Evolutionary conservation across 2,113 vertebrate species (phyloP).

Genomic region (Trogon surrucura): DNA sequence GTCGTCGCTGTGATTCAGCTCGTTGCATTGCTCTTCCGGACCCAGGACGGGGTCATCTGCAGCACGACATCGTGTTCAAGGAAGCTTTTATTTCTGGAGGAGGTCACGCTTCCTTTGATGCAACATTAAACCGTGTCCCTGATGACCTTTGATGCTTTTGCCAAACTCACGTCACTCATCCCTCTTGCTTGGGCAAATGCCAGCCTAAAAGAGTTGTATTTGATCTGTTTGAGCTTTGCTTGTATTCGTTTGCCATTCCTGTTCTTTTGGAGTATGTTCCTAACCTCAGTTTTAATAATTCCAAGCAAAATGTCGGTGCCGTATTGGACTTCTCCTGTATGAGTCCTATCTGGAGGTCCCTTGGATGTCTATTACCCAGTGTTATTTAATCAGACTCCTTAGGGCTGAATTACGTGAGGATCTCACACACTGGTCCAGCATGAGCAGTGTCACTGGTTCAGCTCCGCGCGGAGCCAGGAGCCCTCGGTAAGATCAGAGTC

Average conservation of each 20-base stretch:
- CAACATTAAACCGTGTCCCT: neutral
- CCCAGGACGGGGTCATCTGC: neutral
- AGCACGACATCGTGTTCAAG: neutral
- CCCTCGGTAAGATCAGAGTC: neutral
- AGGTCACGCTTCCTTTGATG: neutral
- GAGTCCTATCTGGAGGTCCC: neutral
- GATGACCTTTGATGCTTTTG: neutral
- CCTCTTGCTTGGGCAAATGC: neutral
- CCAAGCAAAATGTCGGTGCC: neutral
- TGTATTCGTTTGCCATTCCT: neutral
- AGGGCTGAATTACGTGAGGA: neutral
- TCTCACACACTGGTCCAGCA: neutral
- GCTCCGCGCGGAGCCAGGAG: neutral
- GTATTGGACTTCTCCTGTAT: rapidly evolving
- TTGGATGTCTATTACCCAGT: rapidly evolving
- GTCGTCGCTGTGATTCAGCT: neutral
- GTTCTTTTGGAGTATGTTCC: neutral
- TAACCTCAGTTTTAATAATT: neutral
- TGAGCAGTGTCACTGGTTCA: neutral
- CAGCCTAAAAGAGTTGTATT: neutral
- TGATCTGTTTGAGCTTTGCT: neutral
- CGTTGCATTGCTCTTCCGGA: neutral
- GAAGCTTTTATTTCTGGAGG: neutral
- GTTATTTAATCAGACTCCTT: neutral
- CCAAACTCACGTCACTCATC: neutral